A percentile compares a stretch with the other conserved stretches of the same genome.
These are phyloP conservation scores for Trichonephila clavipes DNA, from an alignment of 1,140 invertebrate species.

Conservation along the genomic window DNA sequence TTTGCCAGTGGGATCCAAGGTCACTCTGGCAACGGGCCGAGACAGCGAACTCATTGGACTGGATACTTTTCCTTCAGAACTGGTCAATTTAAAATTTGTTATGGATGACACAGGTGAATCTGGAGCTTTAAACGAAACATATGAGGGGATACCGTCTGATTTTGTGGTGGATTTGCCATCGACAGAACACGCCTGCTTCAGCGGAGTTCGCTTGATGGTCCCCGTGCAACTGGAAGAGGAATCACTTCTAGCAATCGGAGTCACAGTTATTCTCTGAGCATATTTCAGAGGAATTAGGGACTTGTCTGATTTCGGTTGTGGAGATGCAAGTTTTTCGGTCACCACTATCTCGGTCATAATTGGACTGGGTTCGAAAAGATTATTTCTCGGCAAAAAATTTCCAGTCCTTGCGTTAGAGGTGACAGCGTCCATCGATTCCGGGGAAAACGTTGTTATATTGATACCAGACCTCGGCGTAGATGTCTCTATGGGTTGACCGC, in stretches of 20 bases:
- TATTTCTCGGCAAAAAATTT: not conserved
- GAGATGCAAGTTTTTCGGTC: not conserved
- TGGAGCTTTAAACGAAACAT: conserved; percentile 48
- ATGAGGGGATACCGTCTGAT: not conserved
- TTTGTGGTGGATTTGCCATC: conserved; percentile 16
- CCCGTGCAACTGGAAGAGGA: conserved; percentile 40
- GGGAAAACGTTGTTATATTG: conserved; percentile 47
- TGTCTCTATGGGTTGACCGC: not conserved
- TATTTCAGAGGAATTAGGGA: conserved; percentile 69
- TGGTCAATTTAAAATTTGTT: not conserved
- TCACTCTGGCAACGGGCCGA: conserved; percentile 85
- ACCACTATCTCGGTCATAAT: not conserved
- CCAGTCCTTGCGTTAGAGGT: not conserved
- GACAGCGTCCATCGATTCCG: conserved; percentile 42
- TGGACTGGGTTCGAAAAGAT: not conserved
- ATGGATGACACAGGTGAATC: conserved; percentile 58
- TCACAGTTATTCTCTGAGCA: conserved; percentile 77
- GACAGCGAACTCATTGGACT: conserved; percentile 48
- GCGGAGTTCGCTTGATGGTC: conserved; percentile 38
- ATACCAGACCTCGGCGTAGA: conserved; percentile 48
- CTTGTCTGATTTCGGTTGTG: not conserved
- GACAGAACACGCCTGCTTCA: conserved; percentile 14
- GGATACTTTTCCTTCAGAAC: not conserved
- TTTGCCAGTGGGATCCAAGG: conserved; percentile 92
- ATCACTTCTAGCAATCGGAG: conserved; percentile 79